Base-by-base conservation (phyloP, 2,113 vertebrate genomes). In the Charina bottae region DNA sequence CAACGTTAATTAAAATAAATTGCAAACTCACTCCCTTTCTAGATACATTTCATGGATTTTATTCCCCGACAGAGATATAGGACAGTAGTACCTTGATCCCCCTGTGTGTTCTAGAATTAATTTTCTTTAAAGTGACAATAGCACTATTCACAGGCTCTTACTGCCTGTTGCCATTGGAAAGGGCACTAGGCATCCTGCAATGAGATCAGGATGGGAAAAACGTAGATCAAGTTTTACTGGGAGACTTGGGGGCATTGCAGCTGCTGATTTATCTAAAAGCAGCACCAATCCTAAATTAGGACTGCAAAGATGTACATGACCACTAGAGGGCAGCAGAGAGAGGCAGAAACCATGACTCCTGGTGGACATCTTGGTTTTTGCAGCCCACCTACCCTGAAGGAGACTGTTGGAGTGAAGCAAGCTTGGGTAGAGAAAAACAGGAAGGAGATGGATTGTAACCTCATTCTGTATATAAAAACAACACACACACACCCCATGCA, bases 1-100 rank as follows among this genome's bases (percentile, higher is more conserved):
- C n/a, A 90, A 84, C 49, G 46, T 88, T 88, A 90, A 93, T 93
- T 90, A 90, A 93, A 93, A 93, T 93, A 90, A 93, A 93, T 84
- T 88, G 72, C 89, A 84, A 88, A 62, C n/a, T 11, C 15, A 23
- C 54, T 85, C 83, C 49, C 56, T 90, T 62, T 93, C 33, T 55
- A 72, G 56, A 88, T 83, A 72, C 68, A 46, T 88, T 88, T 93
- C 89, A 64, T 54, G 56, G 72, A 26, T 87, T 88, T 90, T 90
- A 90, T 83, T 88, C 89, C 92, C 23, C 49, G 68, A 53, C 17
- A 86, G 60, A 58, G 86, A 23, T 46, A 89, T 84, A 4, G 56
- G 91, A 84, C 72, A 83, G 72, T 89, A 58, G 72, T 89, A 92
- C 91, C 56, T 89, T 24, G n/a, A 33, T 49, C 83, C 55, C 85